A percentile compares a stretch with the other conserved stretches of the same genome.
These are phyloP conservation scores for Idaea biselata DNA, from an alignment of 2,888 invertebrate species.

Conservation along the genomic window DNA sequence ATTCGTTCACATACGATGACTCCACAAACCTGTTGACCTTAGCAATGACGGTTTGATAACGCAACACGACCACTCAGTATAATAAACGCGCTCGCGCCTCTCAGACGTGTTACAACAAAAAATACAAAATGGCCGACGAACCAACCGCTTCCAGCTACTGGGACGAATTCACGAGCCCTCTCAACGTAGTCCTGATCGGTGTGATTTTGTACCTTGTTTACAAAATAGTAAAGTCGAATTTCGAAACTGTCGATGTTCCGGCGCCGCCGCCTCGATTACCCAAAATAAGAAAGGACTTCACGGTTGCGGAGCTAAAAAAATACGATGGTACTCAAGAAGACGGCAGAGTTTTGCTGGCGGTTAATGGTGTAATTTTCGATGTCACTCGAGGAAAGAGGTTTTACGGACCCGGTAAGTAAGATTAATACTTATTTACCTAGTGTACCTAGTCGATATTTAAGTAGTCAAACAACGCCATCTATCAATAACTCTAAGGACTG, in stretches of 20 bases:
- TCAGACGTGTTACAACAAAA: slow-evolving; percentile 26
- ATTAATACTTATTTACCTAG: slow-evolving; percentile 19
- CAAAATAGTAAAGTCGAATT: slow-evolving; percentile 81
- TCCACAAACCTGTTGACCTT: slow-evolving; percentile 38
- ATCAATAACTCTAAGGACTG: neutral
- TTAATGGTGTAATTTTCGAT: slow-evolving; percentile 97
- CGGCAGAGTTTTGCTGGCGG: slow-evolving; percentile 93
- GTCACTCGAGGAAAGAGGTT: slow-evolving; percentile 94
- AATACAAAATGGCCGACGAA: slow-evolving; percentile 29
- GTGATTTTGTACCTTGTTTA: slow-evolving; percentile 79
- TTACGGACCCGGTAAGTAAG: slow-evolving; percentile 93
- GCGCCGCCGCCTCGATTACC: slow-evolving; percentile 83
- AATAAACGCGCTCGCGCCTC: slow-evolving; percentile 34
- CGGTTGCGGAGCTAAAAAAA: slow-evolving; percentile 90
- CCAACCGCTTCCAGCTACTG: slow-evolving; percentile 52
- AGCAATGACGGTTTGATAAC: slow-evolving; percentile 43
- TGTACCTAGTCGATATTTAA: neutral
- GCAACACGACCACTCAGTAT: slow-evolving; percentile 24
- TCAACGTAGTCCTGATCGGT: slow-evolving; percentile 62
- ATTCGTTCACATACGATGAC: slow-evolving; percentile 4
- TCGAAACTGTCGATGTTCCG: slow-evolving; percentile 54
- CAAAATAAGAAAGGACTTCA: slow-evolving; percentile 93
- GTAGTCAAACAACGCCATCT: neutral
- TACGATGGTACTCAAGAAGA: slow-evolving; percentile 92
- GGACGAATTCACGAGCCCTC: slow-evolving; percentile 70